A percentile compares a stretch with the other conserved stretches of the same genome.
Evolutionary conservation across 2,113 vertebrate genomes (phyloP).

Genomic region (Cyanistes caeruleus): DNA sequence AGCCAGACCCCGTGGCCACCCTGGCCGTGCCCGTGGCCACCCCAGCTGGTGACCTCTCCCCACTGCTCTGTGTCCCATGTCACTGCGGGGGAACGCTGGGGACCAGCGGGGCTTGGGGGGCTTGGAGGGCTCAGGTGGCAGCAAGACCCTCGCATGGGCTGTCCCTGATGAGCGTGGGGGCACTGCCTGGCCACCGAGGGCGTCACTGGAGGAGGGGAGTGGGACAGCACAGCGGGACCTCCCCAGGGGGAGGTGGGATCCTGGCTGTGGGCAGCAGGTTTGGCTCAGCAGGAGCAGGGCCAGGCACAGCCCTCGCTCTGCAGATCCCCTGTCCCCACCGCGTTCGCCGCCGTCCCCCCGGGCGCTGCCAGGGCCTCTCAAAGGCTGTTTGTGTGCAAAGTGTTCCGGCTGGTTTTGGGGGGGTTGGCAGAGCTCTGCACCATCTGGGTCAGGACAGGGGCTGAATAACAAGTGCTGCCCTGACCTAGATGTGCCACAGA

Average conservation of each 20-base stretch:
- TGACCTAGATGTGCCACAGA: not conserved
- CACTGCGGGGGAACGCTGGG: rapidly evolving
- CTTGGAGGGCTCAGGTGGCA: not conserved
- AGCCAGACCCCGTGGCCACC: rapidly evolving
- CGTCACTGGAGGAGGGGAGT: rapidly evolving
- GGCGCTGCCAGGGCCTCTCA: slow-evolving; percentile 22
- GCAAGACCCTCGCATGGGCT: rapidly evolving
- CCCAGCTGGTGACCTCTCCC: not conserved
- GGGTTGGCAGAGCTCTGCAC: slow-evolving; percentile 39
- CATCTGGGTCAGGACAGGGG: slow-evolving; percentile 63
- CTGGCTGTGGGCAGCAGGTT: rapidly evolving
- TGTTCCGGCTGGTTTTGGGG: slow-evolving; percentile 1
- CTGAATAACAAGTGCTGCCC: slow-evolving; percentile 50
- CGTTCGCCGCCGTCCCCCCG: rapidly evolving
- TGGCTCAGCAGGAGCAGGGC: not conserved
- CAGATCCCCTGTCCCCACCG: not conserved
- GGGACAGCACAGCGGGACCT: not conserved
- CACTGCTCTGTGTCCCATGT: rapidly evolving
- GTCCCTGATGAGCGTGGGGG: rapidly evolving
- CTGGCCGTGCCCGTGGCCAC: rapidly evolving
- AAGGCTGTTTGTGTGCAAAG: slow-evolving; percentile 59
- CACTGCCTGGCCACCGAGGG: rapidly evolving
- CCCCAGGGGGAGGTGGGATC: not conserved
- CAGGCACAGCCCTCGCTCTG: not conserved
- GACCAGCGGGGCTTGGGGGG: rapidly evolving